Percentiles rank a stretch among this genome's conserved stretches.
Evolutionary conservation across 2,888 invertebrate species (phyloP).

Genomic region (Hirtodrosophila alboralis): DNA sequence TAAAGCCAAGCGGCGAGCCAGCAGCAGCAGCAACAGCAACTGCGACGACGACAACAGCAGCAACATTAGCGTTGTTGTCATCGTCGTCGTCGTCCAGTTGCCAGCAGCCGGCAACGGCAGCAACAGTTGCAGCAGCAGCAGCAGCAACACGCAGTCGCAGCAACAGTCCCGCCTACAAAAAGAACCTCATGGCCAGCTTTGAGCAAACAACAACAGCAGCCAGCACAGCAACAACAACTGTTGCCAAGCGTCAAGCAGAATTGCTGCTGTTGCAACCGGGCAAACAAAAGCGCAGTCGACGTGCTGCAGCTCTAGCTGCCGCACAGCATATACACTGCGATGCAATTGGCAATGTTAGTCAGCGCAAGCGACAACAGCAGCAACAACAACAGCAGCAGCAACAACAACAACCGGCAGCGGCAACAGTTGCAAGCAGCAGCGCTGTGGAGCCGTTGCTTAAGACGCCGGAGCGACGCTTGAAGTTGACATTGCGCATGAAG

Average conservation of each 20-base stretch:
- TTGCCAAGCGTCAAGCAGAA: not conserved
- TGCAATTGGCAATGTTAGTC: slow-evolving; percentile 43
- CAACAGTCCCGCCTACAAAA: slow-evolving; percentile 77
- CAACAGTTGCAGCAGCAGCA: slow-evolving; percentile 38
- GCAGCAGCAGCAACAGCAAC: slow-evolving; percentile 43
- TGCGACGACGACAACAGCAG: slow-evolving; percentile 43
- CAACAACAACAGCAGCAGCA: slow-evolving; percentile 22
- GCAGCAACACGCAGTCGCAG: slow-evolving; percentile 43
- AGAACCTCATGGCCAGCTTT: slow-evolving; percentile 82
- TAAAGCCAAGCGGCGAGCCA: slow-evolving; percentile 58
- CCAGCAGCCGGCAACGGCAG: slow-evolving; percentile 10
- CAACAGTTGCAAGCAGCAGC: slow-evolving; percentile 25
- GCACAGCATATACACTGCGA: slow-evolving; percentile 73
- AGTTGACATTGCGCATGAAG: slow-evolving; percentile 93
- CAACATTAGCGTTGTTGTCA: slow-evolving; percentile 33
- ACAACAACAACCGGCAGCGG: slow-evolving; percentile 7
- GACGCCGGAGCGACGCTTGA: slow-evolving; percentile 86
- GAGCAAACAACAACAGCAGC: slow-evolving; percentile 53
- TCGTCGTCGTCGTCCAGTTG: slow-evolving; percentile 15
- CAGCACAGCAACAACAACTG: slow-evolving; percentile 14
- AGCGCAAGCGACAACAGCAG: slow-evolving; percentile 61
- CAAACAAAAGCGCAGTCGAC: slow-evolving; percentile 68
- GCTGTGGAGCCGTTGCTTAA: slow-evolving; percentile 80
- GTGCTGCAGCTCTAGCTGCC: slow-evolving; percentile 68
- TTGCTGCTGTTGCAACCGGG: not conserved